Evolutionary conservation across 2,797 vertebrate genomes (phyloP), one percentile per base, ranked within the genome.

Genomic region (Coracias cyanogaster): DNA sequence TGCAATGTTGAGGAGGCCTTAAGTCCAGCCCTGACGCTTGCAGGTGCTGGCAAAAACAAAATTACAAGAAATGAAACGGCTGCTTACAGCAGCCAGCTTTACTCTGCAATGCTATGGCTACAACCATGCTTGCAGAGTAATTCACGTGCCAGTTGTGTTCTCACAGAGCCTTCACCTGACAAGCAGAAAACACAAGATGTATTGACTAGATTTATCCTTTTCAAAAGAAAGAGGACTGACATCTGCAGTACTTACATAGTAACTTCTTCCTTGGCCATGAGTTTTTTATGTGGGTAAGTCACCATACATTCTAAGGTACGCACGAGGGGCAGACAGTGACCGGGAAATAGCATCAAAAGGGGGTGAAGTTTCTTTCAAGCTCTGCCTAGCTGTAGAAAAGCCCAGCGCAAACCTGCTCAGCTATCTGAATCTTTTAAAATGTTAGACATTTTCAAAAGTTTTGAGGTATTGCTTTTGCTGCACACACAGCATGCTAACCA

Each of bases 41-140:
- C 73, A 90, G 88, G 82, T 82, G 73, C 80, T 91, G 66, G 55
- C 62, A 90, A 86, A 94, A 94, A 77, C 46, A 83, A 43, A 78
- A 66, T 58, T 37, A 41, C 22, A 81, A 46, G 39, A 93, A 81
- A 39, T 12, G 24, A 85, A 86, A 46, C 0, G 0, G 57, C 61
- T 35, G 19, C 69, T 85, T 65, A 69, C 31, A 78, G 57, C 54
- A 86, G 35, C 12, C 76, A 69, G 65, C n/a, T 93, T 92, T 82
- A 78, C 54, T 88, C 79, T 61, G 80, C 78, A 92, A 96, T 19
- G 65, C 31, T 72, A 58, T 35, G 61, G 26, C 37, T 41, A 41
- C 57, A 54, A 35, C 13, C n/a, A 43, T 0, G 0, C 57, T 89
- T 24, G 15, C 1, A 3, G 45, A 89, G 45, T 57, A 82, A 81